phyloP scores from a whole-genome alignment of 2,113 vertebrate genomes.

The Pseudopodoces humilis region DNA sequence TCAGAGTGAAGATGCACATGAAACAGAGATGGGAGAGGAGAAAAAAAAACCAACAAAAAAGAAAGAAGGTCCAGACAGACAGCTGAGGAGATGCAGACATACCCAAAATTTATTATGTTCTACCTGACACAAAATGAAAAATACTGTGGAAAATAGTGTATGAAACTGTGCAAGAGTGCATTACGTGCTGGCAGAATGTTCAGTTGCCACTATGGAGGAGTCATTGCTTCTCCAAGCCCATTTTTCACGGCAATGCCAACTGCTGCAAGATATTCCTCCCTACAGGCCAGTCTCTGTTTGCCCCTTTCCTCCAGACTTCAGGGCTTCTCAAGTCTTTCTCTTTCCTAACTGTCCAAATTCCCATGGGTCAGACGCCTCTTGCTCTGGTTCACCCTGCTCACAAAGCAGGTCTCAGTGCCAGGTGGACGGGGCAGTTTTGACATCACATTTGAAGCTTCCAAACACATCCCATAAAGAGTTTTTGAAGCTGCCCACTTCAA shows the following conservation, averaged over 20 bases:
- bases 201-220: neutral
- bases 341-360: neutral
- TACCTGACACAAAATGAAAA: neutral
- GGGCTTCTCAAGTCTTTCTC: neutral
- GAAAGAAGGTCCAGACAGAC: neutral
- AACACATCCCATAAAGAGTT: neutral
- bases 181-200: neutral
- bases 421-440: neutral
- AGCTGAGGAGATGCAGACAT: slow-evolving; percentile 13
- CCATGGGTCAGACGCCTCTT: accelerated
- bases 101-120: neutral
- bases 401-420: neutral
- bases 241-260: neutral
- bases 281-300: neutral
- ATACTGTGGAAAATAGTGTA: neutral
- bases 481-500: neutral
- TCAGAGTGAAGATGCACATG: slow-evolving; percentile 50
- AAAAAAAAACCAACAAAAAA: neutral
- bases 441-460: neutral
- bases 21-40: neutral
- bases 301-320: neutral
- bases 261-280: neutral
- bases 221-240: neutral
- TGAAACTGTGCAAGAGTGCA: neutral
- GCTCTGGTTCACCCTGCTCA: neutral